Conservation (phyloP, 2,888 invertebrate genomes). For the Camptogramma bilineatum region DNA sequence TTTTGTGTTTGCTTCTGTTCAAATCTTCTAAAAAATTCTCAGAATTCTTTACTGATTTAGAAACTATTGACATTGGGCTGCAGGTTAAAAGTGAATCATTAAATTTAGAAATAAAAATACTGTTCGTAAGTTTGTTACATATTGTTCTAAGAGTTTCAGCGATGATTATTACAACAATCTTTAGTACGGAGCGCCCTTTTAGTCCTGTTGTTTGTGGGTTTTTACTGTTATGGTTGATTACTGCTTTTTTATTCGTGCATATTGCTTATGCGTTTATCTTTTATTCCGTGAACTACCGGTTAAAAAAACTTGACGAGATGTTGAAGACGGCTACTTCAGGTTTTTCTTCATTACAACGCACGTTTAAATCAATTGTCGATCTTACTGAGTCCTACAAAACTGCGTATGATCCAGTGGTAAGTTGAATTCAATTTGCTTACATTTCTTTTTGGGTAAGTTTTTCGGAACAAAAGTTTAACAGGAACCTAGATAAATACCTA, state of each 20-base stretch:
- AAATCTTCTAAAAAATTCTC: background rate
- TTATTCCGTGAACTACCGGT: constrained; percentile 13
- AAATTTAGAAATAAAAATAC: background rate
- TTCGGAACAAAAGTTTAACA: too few species aligned
- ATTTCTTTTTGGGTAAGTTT: too few species aligned
- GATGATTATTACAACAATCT: background rate
- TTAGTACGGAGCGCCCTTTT: background rate
- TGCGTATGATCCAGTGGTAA: constrained; percentile 5
- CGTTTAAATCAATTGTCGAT: constrained; percentile 1
- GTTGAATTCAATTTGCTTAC: background rate
- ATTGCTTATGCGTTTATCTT: constrained; percentile 14
- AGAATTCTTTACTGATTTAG: background rate
- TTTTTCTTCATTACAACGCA: background rate
- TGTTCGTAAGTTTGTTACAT: background rate
- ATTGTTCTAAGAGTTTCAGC: background rate
- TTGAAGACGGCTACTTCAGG: background rate
- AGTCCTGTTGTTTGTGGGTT: background rate
- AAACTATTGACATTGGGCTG: background rate
- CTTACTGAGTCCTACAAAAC: constrained; percentile 7
- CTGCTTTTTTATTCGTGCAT: background rate
- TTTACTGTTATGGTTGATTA: background rate
- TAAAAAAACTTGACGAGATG: background rate
- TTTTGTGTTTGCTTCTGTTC: background rate
- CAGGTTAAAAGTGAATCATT: background rate
- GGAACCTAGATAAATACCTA: too few species aligned